Conservation (phyloP, 2,113 vertebrate genomes). For the Lasiurus borealis region DNA sequence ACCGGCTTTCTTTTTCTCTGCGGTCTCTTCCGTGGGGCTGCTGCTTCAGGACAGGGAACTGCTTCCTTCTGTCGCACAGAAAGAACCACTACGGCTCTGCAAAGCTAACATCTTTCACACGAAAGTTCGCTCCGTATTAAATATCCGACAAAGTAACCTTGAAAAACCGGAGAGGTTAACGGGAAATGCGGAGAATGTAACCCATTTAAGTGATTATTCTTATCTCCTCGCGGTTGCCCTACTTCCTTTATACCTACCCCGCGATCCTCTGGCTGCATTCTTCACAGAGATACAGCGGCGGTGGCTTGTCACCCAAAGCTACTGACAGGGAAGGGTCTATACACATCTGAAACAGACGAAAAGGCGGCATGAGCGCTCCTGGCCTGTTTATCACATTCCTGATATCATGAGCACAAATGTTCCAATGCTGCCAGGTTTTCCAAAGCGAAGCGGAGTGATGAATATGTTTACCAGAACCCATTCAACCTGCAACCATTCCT, state of each 20-base stretch:
- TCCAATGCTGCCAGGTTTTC: neutral
- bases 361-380: slow-evolving; percentile 68
- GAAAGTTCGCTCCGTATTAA: neutral
- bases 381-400: neutral
- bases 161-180: neutral
- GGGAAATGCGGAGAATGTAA: neutral
- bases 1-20: slow-evolving; percentile 53
- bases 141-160: slow-evolving; percentile 38
- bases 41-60: slow-evolving; percentile 55
- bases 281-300: slow-evolving; percentile 98
- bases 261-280: slow-evolving; percentile 99
- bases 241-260: slow-evolving; percentile 89
- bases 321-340: slow-evolving; percentile 98
- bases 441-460: slow-evolving; percentile 26
- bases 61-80: slow-evolving; percentile 68
- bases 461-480: slow-evolving; percentile 39
- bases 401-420: neutral
- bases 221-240: neutral
- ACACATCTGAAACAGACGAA: slow-evolving; percentile 94
- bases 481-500: neutral
- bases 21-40: slow-evolving; percentile 67
- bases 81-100: neutral
- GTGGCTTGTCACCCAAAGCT: slow-evolving; percentile 98
- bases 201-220: neutral
- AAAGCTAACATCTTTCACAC: slow-evolving; percentile 25